Evolutionary conservation across 2,797 vertebrate species (phyloP).

Genomic region (Rhyacichthys aspro): DNA sequence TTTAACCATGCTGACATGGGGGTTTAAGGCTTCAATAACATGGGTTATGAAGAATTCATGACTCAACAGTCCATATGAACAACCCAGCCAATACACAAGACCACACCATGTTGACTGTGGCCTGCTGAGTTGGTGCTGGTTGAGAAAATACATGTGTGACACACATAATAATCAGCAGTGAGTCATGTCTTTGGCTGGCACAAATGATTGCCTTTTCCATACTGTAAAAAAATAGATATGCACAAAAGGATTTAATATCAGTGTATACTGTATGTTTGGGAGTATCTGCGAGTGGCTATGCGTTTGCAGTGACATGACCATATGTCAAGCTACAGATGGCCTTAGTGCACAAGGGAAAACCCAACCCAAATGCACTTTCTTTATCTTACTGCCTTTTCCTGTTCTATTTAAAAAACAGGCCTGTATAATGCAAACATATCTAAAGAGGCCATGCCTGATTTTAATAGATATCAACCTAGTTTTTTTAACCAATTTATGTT

Average conservation of each 20-base stretch:
- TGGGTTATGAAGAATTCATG: slow-evolving; percentile 51
- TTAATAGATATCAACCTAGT: neutral
- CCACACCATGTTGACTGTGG: slow-evolving; percentile 13
- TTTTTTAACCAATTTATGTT: neutral
- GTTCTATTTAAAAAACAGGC: neutral
- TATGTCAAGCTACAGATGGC: slow-evolving; percentile 26
- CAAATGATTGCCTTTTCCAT: slow-evolving; percentile 1
- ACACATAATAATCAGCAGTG: slow-evolving; percentile 43
- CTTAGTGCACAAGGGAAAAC: slow-evolving; percentile 16
- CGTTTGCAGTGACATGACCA: slow-evolving; percentile 22
- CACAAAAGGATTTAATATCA: slow-evolving; percentile 3
- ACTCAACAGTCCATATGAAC: slow-evolving; percentile 62
- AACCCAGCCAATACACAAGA: slow-evolving; percentile 29
- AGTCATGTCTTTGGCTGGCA: slow-evolving; percentile 46
- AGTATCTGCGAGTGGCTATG: slow-evolving; percentile 15
- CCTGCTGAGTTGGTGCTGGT: slow-evolving; percentile 8
- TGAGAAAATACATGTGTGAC: slow-evolving; percentile 35
- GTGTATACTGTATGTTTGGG: neutral
- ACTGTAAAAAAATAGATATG: neutral
- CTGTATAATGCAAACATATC: neutral
- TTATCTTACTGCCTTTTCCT: neutral
- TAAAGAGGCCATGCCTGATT: neutral
- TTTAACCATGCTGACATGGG: slow-evolving; percentile 28
- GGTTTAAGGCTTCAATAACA: slow-evolving; percentile 49
- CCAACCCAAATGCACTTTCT: neutral